Conservation (phyloP, 1,140 invertebrate species). For the Euborellia annulipes region DNA sequence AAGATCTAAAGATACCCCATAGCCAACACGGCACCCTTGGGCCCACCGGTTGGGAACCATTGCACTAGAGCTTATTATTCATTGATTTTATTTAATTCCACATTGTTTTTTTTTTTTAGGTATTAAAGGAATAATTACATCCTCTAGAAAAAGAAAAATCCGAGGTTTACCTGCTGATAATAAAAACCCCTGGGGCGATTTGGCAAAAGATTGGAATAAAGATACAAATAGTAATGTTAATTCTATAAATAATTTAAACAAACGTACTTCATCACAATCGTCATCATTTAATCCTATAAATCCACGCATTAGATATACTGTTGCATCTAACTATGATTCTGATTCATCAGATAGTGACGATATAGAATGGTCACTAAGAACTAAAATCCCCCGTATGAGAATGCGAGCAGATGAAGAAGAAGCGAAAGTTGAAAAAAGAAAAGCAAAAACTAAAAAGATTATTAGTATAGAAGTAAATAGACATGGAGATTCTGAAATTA, state of each 20-base stretch:
- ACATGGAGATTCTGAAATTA: too few species aligned
- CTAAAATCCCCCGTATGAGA: constrained; percentile 54
- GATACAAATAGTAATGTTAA: constrained; percentile 2
- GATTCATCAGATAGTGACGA: constrained; percentile 27
- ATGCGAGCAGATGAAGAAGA: constrained; percentile 83
- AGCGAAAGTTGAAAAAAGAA: constrained; percentile 32
- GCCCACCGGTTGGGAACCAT: too few species aligned
- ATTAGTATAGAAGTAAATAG: too few species aligned
- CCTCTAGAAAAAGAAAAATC: constrained; percentile 31
- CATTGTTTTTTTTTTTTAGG: constrained; percentile 20
- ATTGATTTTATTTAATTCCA: constrained; percentile 7
- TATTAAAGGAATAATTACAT: constrained; percentile 34
- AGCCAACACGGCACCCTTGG: too few species aligned
- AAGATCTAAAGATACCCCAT: too few species aligned
- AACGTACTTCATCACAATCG: neutral
- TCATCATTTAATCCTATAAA: too few species aligned
- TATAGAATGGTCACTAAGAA: constrained; percentile 37
- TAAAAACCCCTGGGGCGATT: constrained; percentile 51
- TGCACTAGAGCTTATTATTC: too few species aligned
- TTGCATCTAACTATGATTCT: neutral
- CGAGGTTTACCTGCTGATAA: constrained; percentile 12
- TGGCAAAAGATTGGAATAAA: constrained; percentile 42
- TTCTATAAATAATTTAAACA: neutral
- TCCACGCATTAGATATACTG: too few species aligned
- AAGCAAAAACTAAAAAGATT: neutral